phyloP scores from a whole-genome alignment of 2,113 vertebrate species.

The Pluvialis apricaria region DNA sequence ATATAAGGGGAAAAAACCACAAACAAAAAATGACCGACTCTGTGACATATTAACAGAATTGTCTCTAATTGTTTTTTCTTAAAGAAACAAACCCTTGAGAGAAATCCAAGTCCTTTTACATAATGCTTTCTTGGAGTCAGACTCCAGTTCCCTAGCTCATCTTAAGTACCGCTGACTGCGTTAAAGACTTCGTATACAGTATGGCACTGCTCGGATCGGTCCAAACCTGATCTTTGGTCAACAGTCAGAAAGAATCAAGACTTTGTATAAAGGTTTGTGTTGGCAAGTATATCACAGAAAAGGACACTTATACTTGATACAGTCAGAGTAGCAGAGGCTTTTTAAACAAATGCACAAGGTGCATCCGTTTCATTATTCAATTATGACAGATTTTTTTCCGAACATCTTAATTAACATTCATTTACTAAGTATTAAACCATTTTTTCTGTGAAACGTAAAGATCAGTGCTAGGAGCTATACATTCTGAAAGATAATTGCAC shows the following conservation, averaged over 20 bases:
- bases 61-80: neutral
- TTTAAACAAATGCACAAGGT: conserved; percentile 44
- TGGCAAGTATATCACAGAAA: neutral
- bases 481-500: conserved; percentile 66
- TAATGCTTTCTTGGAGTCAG: neutral
- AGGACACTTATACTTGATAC: neutral
- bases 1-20: neutral
- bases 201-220: neutral
- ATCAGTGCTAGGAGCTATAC: conserved; percentile 64
- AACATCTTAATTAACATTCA: conserved; percentile 71
- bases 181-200: neutral
- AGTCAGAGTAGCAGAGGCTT: neutral
- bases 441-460: conserved; percentile 65
- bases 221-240: neutral
- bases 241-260: neutral
- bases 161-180: neutral
- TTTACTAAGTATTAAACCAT: conserved; percentile 65
- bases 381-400: conserved; percentile 60
- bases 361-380: conserved; percentile 60
- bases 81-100: neutral
- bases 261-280: neutral
- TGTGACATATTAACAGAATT: neutral
- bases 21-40: neutral
- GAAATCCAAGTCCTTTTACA: neutral
- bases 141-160: neutral